Evolutionary conservation across 2,888 invertebrate species (phyloP).

Genomic region (Seladonia tumulorum): DNA sequence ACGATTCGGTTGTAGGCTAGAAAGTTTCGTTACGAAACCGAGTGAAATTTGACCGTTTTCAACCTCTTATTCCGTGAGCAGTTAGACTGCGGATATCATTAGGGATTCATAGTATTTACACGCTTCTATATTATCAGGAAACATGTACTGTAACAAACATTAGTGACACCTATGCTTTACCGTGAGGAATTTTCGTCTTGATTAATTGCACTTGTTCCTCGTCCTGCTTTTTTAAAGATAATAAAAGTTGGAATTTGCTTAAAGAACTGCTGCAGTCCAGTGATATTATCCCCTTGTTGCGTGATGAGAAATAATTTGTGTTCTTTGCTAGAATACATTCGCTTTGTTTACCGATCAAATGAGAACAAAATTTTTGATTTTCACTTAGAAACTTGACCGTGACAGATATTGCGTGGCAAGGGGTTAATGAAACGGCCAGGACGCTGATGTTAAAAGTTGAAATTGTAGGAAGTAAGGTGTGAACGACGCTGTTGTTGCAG

Average conservation of each 20-base stretch:
- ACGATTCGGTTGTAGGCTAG: neutral
- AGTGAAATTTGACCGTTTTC: neutral
- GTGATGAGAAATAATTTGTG: neutral
- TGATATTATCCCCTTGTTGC: no score
- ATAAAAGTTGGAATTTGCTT: no score
- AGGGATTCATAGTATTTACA: neutral
- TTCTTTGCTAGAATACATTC: no score
- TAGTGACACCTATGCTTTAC: no score
- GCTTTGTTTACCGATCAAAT: no score
- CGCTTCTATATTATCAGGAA: neutral
- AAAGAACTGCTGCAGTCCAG: no score
- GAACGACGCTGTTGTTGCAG: conserved; percentile 84
- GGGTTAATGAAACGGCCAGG: neutral
- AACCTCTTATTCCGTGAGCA: neutral
- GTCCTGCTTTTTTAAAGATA: no score
- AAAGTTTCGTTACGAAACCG: conserved; percentile 30
- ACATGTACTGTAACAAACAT: neutral
- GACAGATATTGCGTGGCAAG: neutral
- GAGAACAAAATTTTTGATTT: no score
- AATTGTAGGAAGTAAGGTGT: neutral
- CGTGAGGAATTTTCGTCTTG: no score
- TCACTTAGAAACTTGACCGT: neutral
- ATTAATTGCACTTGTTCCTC: no score
- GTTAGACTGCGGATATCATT: neutral
- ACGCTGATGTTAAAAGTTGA: neutral